phyloP scores from a whole-genome alignment of 2,113 vertebrate species.

The Propithecus coquereli region DNA sequence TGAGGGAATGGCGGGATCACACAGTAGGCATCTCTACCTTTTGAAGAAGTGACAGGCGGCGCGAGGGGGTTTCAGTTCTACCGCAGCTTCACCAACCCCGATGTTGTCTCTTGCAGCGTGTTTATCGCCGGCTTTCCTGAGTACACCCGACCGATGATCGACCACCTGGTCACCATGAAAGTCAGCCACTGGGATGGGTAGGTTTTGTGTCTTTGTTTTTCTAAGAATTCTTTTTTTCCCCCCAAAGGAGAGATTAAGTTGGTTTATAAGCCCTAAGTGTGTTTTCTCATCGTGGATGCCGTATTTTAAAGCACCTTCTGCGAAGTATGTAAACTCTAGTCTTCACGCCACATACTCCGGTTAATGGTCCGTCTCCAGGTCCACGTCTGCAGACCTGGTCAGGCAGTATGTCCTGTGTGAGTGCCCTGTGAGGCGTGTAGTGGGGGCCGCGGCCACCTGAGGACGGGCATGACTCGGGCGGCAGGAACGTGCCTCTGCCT shows the following conservation, averaged over 20 bases:
- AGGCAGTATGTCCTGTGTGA: not conserved
- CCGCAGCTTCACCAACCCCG: rapidly evolving
- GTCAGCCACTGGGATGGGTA: conserved; percentile 95
- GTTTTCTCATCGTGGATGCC: not conserved
- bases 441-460: not conserved
- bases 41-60: not conserved
- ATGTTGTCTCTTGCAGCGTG: conserved; percentile 81
- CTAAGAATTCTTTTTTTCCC: not conserved
- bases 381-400: not conserved
- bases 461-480: not conserved
- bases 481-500: not conserved
- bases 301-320: not conserved
- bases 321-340: not conserved
- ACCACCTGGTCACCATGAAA: conserved; percentile 93
- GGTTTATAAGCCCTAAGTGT: not conserved
- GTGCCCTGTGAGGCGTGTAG: not conserved
- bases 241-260: not conserved
- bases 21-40: not conserved
- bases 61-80: rapidly evolving
- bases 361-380: not conserved
- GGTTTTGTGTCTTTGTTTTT: conserved; percentile 55
- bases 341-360: not conserved
- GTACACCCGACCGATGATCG: conserved; percentile 92
- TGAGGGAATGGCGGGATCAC: not conserved
- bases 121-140: conserved; percentile 92